Base-by-base conservation (phyloP, 2,113 vertebrate species). In the Kobus ellipsiprymnus region DNA sequence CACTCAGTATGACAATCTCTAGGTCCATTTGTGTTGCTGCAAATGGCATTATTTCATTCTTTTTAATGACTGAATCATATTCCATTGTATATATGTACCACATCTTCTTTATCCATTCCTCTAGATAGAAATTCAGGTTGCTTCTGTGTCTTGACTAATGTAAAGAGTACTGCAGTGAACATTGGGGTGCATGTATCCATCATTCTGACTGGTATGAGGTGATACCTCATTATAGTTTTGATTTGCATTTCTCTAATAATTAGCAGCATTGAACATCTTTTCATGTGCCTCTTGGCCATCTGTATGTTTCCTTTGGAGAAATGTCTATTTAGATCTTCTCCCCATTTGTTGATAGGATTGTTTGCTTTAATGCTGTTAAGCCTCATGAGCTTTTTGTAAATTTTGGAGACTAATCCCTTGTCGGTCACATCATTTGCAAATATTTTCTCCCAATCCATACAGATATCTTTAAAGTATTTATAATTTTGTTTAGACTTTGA, bases 401-500 rank as follows among this genome's bases (percentile, higher is more conserved):
- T 25, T 74, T 74, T 40, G 71, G 36, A 44, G 71, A 74, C 71
- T 74, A 12, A 27, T 77, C 71, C 71, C 71, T 77, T 77, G 40
- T 77, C 6, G 1, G 71, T 44, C 71, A 77, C 36, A 77, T 77
- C 40, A 77, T 77, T 44, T 77, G 40, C 71, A 77, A 77, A 77
- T 77, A 77, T 77, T 77, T 77, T 77, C 71, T 77, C 71, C 23
- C 40, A 77, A 4, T 14, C 81, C 5, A 77, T 57, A 52, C 11
- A 25, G 36, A 48, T 92, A 80, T n/a, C 27, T 87, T 90, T 44
- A 84, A 97, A 88, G 9, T 95, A n/a, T 67, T 86, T 96, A 3
- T 86, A 77, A 48, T 94, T 93, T 94, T 95, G 8, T 89, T 95
- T 97, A 94, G 81, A 95, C 85, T 86, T 83, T 82, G 46, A 52